A percentile compares a stretch with the other conserved stretches of the same genome.
phyloP scores from a whole-genome alignment of 37 sponge, comb jelly and placozoan genomes.

The Amphimedon queenslandica region DNA sequence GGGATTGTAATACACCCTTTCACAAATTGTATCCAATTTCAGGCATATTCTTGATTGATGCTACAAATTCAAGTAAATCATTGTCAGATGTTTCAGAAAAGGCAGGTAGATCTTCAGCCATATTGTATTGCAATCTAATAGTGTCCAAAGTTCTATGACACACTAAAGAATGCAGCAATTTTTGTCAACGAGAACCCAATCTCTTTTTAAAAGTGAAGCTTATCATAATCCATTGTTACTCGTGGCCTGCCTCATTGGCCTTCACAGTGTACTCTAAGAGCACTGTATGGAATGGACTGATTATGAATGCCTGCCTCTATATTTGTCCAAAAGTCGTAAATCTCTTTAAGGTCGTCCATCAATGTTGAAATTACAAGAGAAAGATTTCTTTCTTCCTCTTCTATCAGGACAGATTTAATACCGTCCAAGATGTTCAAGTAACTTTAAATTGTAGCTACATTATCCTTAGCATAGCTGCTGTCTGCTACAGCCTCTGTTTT shows the following conservation, averaged over 20 bases:
- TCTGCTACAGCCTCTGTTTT: background rate
- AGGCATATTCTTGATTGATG: constrained; percentile 20
- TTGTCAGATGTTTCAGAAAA: constrained; percentile 19
- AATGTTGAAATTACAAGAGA: background rate
- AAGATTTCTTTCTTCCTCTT: background rate
- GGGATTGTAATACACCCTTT: constrained; percentile 9
- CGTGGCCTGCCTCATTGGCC: constrained; percentile 9
- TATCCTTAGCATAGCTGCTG: background rate
- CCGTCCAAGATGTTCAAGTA: background rate
- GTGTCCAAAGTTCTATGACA: constrained; percentile 26
- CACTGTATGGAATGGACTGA: background rate
- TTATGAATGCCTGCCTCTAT: background rate
- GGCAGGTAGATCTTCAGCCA: background rate
- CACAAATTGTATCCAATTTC: constrained; percentile 27
- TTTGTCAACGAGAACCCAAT: constrained; percentile 20
- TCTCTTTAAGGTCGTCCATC: background rate
- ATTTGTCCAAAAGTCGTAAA: background rate
- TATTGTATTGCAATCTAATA: background rate
- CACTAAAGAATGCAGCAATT: constrained; percentile 27
- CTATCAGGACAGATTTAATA: background rate
- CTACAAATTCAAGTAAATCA: background rate
- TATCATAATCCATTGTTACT: constrained; percentile 8
- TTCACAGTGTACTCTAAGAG: background rate
- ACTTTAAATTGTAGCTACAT: background rate
- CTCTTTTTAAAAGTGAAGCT: constrained; percentile 22